Base-by-base conservation (phyloP, 2,797 vertebrate species). In the Gallirallus australis region DNA sequence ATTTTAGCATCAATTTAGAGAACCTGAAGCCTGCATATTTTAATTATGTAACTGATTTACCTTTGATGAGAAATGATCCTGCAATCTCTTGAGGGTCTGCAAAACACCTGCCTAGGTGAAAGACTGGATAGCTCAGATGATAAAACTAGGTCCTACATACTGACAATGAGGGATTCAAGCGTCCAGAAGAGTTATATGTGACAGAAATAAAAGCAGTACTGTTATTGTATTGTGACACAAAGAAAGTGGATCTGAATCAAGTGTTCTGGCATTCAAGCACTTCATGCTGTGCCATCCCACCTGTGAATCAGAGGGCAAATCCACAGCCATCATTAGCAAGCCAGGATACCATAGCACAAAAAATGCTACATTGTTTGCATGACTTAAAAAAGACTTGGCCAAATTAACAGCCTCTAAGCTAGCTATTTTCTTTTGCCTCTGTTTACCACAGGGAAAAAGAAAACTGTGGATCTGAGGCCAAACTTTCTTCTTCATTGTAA, bases 331-430 rank as follows among this genome's bases (percentile, higher is more conserved):
- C 40, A 37, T 6, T 52, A 63, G 27, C 45, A 85, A 88, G 50
- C 7, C 47, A 78, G 68, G 75, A 69, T 33, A 31, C 5, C 0
- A 0, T 21, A 56, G n/a, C 0, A 0, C 54, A 79, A 59, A 70
- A 88, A 88, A 48, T 9, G 14, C 35, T n/a, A 35, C 1, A 1
- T 0, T 40, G 42, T 14, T 76, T 65, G 64, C 23, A 7, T 2
- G 5, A 50, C 23, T 76, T 59, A 4, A 35, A 63, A 18, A 50
- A 8, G 35, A 33, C 42, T 9, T 50, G 25, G 25, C 24, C 48
- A 13, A 24, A 20, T 39, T 18, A 20, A 25, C 10, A 20, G 10
- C 37, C 30, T 64, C 9, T 48, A 27, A 82, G 21, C 17, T 27
- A 82, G 37, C 42, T 42, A 12, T 61, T 88, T 72, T 15, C 30